Conservation (phyloP, 2,888 invertebrate genomes). For the Schizaphis graminum region DNA sequence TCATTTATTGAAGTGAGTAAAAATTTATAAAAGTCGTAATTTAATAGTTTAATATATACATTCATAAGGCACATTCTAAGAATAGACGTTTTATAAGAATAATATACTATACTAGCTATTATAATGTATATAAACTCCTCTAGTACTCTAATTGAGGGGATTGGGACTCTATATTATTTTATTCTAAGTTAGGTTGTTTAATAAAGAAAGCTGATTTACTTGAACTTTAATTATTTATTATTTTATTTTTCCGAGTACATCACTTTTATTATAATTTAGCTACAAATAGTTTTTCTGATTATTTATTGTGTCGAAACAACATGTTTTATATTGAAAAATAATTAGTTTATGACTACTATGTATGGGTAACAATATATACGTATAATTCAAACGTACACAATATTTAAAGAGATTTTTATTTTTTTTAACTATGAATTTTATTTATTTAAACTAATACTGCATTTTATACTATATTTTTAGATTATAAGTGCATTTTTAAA, state of each 20-base stretch:
- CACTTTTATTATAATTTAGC: background rate
- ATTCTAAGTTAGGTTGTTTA: background rate
- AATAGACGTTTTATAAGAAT: background rate
- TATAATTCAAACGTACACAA: background rate
- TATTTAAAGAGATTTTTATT: background rate
- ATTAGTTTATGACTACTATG: background rate
- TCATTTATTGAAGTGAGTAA: slow-evolving; percentile 63
- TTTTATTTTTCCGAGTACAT: background rate
- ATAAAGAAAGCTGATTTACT: background rate
- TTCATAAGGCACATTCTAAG: background rate
- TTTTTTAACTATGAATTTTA: too few relatives aligned
- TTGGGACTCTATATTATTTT: background rate
- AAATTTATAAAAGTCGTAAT: background rate
- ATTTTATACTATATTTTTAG: too few relatives aligned
- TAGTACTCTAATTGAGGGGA: background rate
- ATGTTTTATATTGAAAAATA: background rate
- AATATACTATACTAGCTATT: background rate
- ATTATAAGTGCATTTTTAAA: too few relatives aligned
- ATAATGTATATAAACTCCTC: background rate
- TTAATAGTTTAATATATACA: too few relatives aligned
- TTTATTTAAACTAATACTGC: too few relatives aligned
- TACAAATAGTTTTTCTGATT: background rate
- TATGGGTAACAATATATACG: background rate
- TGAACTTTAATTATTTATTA: background rate
- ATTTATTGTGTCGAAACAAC: too few relatives aligned